Conservation (phyloP, 2,797 vertebrate species). For the Rhinophrynus dorsalis region DNA sequence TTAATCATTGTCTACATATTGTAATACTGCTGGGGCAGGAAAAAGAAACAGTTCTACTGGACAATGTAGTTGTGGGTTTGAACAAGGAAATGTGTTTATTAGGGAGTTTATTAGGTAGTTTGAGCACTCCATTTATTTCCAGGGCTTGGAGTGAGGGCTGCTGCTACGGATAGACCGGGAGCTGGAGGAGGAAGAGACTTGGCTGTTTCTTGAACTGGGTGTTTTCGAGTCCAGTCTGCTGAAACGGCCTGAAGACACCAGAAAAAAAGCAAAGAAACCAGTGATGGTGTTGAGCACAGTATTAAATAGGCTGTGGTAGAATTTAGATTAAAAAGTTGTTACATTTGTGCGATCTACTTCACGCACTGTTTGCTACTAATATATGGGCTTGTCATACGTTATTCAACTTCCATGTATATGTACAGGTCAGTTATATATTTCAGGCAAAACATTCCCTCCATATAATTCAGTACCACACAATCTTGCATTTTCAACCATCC, state of each 20-base stretch:
- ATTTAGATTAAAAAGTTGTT: too few relatives aligned
- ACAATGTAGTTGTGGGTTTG: conserved; percentile 42
- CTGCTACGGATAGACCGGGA: conserved; percentile 65
- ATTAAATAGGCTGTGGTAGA: too few relatives aligned
- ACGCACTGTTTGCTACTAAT: too few relatives aligned
- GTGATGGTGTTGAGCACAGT: too few relatives aligned
- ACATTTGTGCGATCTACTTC: too few relatives aligned
- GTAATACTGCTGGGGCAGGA: conserved; percentile 36
- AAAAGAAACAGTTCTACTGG: conserved; percentile 12
- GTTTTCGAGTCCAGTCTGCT: conserved; percentile 68
- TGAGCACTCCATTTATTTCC: conserved; percentile 75
- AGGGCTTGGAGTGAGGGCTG: conserved; percentile 69
- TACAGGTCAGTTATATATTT: too few relatives aligned
- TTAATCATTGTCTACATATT: conserved; percentile 4
- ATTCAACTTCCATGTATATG: too few relatives aligned
- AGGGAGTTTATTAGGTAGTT: background rate
- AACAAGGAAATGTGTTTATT: conserved; percentile 54
- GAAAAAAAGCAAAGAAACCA: background rate
- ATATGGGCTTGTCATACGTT: too few relatives aligned
- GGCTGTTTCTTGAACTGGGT: conserved; percentile 57
- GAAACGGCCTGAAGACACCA: conserved; percentile 70
- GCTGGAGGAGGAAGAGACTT: conserved; percentile 55
- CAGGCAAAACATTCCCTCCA: too few relatives aligned
- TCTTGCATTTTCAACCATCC: too few relatives aligned
- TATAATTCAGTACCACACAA: too few relatives aligned